Percentiles rank a stretch among this genome's conserved stretches.
phyloP scores from a whole-genome alignment of 2,113 vertebrate species.

The Cheilinus undulatus region DNA sequence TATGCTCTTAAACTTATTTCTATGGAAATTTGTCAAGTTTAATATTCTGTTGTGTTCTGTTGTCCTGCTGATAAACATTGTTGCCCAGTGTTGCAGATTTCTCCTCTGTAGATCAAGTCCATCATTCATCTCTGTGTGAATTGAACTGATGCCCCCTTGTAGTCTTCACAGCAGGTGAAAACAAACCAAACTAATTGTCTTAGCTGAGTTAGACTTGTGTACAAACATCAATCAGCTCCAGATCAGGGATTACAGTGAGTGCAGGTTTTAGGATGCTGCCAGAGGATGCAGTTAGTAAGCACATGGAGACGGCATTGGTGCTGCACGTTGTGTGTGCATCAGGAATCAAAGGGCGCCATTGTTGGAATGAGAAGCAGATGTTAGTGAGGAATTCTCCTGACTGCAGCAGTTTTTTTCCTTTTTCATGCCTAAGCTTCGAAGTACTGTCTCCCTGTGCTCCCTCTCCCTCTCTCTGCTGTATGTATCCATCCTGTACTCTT shows the following conservation, averaged over 20 bases:
- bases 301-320: constrained; percentile 30
- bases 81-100: neutral
- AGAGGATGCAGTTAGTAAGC: constrained; percentile 27
- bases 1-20: too few species aligned
- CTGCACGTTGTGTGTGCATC: constrained; percentile 56
- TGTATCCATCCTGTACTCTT: constrained; percentile 8
- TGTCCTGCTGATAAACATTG: too few species aligned
- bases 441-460: constrained; percentile 41
- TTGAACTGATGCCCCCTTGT: neutral
- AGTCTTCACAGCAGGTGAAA: neutral
- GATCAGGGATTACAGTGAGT: constrained; percentile 2
- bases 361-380: constrained; percentile 95
- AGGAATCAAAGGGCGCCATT: constrained; percentile 86
- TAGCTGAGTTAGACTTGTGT: neutral
- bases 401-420: constrained; percentile 84
- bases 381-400: constrained; percentile 87
- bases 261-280: constrained; percentile 47
- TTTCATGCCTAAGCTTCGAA: constrained; percentile 65
- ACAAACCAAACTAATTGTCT: neutral
- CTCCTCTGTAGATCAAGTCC: neutral
- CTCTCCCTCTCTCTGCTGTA: constrained; percentile 26
- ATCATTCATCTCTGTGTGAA: neutral
- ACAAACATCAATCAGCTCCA: neutral
- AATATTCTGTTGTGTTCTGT: too few species aligned
- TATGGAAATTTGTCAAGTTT: too few species aligned